Base-by-base conservation (phyloP, 2,888 invertebrate species). In the Sesia apiformis region DNA sequence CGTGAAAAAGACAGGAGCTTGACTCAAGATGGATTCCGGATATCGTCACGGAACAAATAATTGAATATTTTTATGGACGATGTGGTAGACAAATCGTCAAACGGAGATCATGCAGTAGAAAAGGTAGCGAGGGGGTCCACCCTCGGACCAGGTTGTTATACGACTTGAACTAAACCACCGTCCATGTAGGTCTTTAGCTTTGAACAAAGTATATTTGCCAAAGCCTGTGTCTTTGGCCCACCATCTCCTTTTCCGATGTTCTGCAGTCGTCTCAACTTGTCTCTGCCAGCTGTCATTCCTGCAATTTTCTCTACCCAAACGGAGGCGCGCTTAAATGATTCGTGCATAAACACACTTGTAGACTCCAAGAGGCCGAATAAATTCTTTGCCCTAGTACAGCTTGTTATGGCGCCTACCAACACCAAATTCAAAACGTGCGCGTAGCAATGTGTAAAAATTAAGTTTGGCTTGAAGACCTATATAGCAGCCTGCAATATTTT, bases 381-480 rank as follows among this genome's bases (percentile, higher is more conserved):
- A 52, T 52, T 52, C 52, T 52, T 52, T 52, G 52, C 52, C 40
- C 40, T 40, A 52, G 3, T 52, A 41, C 52, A 52, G 52, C 52
- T 52, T 41, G 41, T 40, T 40, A 40, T 52, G n/a, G 52, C 52
- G 40, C 23, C 52, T 52, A 7, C 52, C 42, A 52, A 4, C 8
- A 52, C 52, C 40, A 52, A 52, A 23, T 52, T 52, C 40, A 52
- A 52, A 52, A 52, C 41, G 40, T 39, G 52, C 42, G 52, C 52
- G 3, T 52, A 52, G 40, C 40, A 39, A 52, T 40, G 40, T 5
- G 40, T 51, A 38, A 51, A 49, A 49, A 49, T 3, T 49, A 49
- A 49, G 4, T 49, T 49, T 52, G 7, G 39, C 23, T 23, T 23
- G 23, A 23, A 23, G 23, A 23, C 23, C 23, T 23, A 23, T 23